phyloP scores from a whole-genome alignment of 2,113 vertebrate genomes.

The Amia ocellicauda region DNA sequence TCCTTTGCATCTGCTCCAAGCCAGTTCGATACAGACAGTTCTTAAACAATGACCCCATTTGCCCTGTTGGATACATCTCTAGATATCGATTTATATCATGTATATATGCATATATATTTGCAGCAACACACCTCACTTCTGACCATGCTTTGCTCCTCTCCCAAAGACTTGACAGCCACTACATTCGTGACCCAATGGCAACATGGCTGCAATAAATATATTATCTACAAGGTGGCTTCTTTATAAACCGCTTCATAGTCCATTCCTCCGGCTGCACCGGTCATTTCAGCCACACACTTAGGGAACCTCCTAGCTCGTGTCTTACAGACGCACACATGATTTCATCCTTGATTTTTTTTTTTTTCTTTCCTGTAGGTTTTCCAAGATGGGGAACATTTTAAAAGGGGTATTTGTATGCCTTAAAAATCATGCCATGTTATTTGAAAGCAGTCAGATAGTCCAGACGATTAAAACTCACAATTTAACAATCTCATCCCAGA shows the following conservation, averaged over 20 bases:
- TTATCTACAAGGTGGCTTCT: background rate
- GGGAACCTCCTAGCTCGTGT: slow-evolving; percentile 31
- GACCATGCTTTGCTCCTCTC: background rate
- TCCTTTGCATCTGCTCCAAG: background rate
- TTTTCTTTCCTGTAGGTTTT: slow-evolving; percentile 20
- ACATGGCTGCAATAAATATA: background rate
- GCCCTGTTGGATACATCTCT: too few species aligned
- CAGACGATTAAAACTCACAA: background rate
- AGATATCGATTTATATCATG: background rate
- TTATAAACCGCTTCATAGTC: background rate
- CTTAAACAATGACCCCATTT: background rate
- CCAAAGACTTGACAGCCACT: background rate
- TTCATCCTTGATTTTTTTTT: slow-evolving; percentile 25
- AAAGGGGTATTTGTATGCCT: background rate
- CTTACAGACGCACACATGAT: too few species aligned
- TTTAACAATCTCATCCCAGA: slow-evolving; percentile 15
- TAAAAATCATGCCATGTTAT: background rate
- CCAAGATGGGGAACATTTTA: background rate
- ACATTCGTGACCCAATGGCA: background rate
- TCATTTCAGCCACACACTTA: background rate
- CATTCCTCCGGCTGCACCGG: background rate
- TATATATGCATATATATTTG: background rate
- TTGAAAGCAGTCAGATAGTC: background rate
- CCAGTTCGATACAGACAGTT: background rate
- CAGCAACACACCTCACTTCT: background rate